These are phyloP conservation scores for Chondrosia reniformis DNA, from an alignment of 37 sponge, comb jelly and placozoan genomes.

Conservation along the genomic window DNA sequence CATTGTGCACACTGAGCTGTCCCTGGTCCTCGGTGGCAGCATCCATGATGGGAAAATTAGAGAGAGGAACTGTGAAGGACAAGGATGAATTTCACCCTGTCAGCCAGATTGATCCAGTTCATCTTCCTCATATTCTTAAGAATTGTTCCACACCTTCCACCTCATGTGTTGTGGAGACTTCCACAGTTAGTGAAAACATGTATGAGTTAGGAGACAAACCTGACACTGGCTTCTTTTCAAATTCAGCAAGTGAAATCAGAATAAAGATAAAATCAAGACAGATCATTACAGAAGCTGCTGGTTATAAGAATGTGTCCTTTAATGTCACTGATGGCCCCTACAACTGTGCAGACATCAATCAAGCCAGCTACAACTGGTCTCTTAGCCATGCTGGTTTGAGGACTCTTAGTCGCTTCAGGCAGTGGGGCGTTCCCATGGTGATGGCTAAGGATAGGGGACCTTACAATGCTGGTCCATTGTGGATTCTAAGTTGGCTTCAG, in stretches of 20 bases:
- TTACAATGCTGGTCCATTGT: constrained; percentile 61
- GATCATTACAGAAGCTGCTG: constrained; percentile 56
- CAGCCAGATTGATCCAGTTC: constrained; percentile 62
- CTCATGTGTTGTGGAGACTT: constrained; percentile 29
- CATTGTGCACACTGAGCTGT: constrained; percentile 50
- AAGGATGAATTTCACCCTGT: constrained; percentile 73
- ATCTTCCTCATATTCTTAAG: constrained; percentile 56
- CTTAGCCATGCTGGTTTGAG: constrained; percentile 3
- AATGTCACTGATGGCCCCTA: constrained; percentile 65
- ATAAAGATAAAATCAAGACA: constrained; percentile 73
- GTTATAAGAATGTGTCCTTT: constrained; percentile 53
- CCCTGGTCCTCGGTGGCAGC: constrained; percentile 44
- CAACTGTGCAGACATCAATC: constrained; percentile 57
- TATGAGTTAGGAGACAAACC: constrained; percentile 50
- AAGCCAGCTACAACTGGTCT: constrained; percentile 48
- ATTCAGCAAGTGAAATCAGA: constrained; percentile 72
- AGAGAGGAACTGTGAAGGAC: constrained; percentile 27
- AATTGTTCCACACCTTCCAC: constrained; percentile 50
- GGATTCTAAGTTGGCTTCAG: constrained; percentile 51
- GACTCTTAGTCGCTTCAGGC: constrained; percentile 34
- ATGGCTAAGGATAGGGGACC: constrained; percentile 79
- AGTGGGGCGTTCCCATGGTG: constrained; percentile 54
- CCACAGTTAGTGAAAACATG: constrained; percentile 53
- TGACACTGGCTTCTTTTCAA: constrained; percentile 60
- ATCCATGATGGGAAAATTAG: constrained; percentile 51